phyloP scores from a whole-genome alignment of 2,797 vertebrate genomes.

The Spatula clypeata region DNA sequence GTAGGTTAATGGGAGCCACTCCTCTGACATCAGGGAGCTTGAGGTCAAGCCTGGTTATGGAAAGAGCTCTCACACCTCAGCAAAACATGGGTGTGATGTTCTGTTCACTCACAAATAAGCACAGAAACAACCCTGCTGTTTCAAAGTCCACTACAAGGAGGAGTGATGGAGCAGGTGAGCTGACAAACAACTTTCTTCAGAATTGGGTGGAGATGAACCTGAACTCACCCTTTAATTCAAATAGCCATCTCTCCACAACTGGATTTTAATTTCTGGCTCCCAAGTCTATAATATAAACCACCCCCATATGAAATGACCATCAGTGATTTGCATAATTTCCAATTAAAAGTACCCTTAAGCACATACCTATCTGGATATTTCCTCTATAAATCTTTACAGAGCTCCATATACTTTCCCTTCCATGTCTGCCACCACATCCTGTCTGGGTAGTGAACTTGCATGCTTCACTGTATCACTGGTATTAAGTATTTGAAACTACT shows the following conservation, averaged over 20 bases:
- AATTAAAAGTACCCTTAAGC: neutral
- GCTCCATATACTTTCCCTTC: neutral
- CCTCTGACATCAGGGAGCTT: neutral
- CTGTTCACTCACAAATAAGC: neutral
- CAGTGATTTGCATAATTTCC: neutral
- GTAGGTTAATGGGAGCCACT: neutral
- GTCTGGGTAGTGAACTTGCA: rapidly evolving
- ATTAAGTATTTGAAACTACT: neutral
- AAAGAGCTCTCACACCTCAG: neutral
- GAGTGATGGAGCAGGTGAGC: neutral
- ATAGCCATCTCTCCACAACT: neutral
- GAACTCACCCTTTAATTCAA: neutral
- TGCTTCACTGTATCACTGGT: rapidly evolving
- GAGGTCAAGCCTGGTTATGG: neutral
- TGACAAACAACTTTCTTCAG: neutral
- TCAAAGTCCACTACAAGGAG: neutral
- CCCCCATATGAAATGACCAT: neutral
- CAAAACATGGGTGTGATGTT: neutral
- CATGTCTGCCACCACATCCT: neutral
- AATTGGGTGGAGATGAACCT: neutral
- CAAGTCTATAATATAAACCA: neutral
- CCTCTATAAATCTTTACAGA: neutral
- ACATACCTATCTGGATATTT: neutral
- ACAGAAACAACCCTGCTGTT: neutral
- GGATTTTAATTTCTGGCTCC: neutral